Evolutionary conservation across 2,113 vertebrate species (phyloP).

Genomic region (Seriola quinqueradiata): DNA sequence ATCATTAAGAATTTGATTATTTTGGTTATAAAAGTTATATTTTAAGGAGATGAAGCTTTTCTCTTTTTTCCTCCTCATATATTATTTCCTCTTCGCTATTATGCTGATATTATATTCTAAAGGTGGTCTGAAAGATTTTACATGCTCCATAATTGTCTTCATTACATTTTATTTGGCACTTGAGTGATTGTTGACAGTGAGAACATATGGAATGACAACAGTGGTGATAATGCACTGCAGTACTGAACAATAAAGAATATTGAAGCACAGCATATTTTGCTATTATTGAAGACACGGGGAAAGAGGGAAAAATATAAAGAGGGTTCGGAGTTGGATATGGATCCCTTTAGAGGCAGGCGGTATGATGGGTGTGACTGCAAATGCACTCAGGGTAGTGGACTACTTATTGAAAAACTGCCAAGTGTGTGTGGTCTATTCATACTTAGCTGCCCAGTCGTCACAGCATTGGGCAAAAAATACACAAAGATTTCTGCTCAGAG

Average conservation of each 20-base stretch:
- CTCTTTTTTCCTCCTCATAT: slow-evolving; percentile 7
- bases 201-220: slow-evolving; percentile 64
- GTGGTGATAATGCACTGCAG: slow-evolving; percentile 76
- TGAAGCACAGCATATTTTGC: slow-evolving; percentile 77
- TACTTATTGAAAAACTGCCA: neutral
- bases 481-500: neutral
- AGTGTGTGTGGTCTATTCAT: neutral
- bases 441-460: neutral
- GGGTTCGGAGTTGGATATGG: neutral
- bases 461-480: neutral
- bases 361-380: slow-evolving; percentile 21
- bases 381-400: neutral
- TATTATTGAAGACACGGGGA: slow-evolving; percentile 47
- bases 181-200: slow-evolving; percentile 77
- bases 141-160: slow-evolving; percentile 59
- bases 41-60: slow-evolving; percentile 37
- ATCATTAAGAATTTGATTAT: slow-evolving; percentile 73
- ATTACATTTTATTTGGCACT: slow-evolving; percentile 83
- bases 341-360: neutral
- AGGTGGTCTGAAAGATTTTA: slow-evolving; percentile 36
- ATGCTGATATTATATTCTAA: slow-evolving; percentile 43
- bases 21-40: slow-evolving; percentile 55
- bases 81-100: slow-evolving; percentile 42
- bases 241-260: slow-evolving; percentile 84
- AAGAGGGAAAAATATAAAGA: neutral